Conservation (phyloP, 2,797 vertebrate genomes). For the Limosa lapponica region DNA sequence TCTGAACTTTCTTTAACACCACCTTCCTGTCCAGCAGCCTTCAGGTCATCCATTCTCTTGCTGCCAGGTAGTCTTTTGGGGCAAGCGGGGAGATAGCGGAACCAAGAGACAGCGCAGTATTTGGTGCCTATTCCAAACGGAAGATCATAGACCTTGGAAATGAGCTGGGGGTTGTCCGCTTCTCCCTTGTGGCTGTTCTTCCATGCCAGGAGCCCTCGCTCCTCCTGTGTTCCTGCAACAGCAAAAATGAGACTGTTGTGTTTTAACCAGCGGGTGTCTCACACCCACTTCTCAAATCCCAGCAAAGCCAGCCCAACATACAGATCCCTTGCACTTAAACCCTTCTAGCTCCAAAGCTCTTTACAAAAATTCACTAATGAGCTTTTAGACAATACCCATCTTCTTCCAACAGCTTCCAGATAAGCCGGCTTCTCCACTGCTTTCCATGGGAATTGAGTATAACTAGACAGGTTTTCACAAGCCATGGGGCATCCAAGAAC, state of each 20-base stretch:
- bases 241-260: neutral
- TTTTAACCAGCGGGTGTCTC: neutral
- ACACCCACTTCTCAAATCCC: neutral
- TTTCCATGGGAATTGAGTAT: neutral
- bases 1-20: neutral
- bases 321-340: neutral
- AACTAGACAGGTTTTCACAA: neutral
- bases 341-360: neutral
- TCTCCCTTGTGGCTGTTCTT: conserved; percentile 80
- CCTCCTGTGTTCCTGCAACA: conserved; percentile 85
- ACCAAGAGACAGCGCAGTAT: conserved; percentile 77
- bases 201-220: conserved; percentile 90
- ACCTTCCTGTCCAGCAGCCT: neutral
- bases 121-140: conserved; percentile 87
- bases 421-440: neutral
- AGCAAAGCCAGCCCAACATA: neutral
- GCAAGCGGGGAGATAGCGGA: conserved; percentile 86
- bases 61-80: conserved; percentile 54
- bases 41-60: neutral
- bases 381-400: neutral
- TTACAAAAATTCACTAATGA: neutral
- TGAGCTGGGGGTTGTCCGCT: conserved; percentile 66
- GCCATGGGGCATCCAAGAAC: neutral
- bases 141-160: conserved; percentile 85
- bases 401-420: neutral